These are phyloP conservation scores for Typhlichthys eigenmanni DNA, from an alignment of 2,797 vertebrate species.

Conservation along the genomic window DNA sequence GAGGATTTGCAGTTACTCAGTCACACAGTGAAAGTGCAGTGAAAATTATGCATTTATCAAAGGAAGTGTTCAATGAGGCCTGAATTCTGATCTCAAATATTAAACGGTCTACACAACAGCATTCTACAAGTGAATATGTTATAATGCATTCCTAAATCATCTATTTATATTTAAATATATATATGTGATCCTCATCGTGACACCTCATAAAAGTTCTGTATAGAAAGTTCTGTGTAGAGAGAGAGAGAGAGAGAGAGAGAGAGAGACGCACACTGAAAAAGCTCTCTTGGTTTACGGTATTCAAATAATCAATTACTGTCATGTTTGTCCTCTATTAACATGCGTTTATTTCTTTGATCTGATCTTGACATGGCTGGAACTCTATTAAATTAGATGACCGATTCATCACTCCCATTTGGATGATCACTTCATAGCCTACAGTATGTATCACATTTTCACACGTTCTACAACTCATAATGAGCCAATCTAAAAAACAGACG, in stretches of 20 bases:
- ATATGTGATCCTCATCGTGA: background rate
- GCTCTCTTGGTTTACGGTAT: too few species aligned
- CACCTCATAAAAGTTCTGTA: too few species aligned
- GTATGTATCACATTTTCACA: too few species aligned
- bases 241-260: background rate
- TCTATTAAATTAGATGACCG: background rate
- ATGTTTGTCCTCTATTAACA: background rate
- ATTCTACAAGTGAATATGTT: background rate
- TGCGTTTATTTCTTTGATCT: constrained; percentile 3
- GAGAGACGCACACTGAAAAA: too few species aligned
- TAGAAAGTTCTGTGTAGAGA: background rate
- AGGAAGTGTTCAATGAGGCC: constrained; percentile 17
- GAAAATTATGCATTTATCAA: constrained; percentile 10
- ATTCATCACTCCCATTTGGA: too few species aligned
- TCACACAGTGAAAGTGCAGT: background rate
- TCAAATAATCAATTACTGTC: constrained; percentile 3
- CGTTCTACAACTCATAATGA: too few species aligned
- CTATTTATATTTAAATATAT: background rate
- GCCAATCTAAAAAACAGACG: background rate
- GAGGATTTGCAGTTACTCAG: background rate
- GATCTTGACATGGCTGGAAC: constrained; percentile 1
- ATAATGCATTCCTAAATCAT: background rate
- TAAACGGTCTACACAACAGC: constrained; percentile 32
- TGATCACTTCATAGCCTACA: too few species aligned
- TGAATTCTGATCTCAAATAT: constrained; percentile 27